Evolutionary conservation across 2,797 vertebrate species (phyloP).

Genomic region (Parotocinclus haroldoi): DNA sequence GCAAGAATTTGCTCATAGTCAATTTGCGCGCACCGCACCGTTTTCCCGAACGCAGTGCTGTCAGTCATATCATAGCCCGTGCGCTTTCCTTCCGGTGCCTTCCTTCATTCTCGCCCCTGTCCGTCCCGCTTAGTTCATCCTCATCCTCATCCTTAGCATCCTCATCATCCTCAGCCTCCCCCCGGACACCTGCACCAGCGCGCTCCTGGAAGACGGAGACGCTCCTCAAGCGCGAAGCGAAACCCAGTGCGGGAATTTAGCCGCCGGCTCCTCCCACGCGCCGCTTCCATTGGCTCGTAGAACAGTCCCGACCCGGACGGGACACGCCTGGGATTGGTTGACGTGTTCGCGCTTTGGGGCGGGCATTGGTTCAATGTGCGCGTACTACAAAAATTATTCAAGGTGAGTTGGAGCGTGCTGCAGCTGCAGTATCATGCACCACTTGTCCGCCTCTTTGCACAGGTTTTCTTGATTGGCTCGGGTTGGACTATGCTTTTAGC

Average conservation of each 20-base stretch:
- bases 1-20: conserved; percentile 76
- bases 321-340: conserved; percentile 72
- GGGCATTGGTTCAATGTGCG: conserved; percentile 75
- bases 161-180: conserved; percentile 16
- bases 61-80: conserved; percentile 68
- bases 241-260: conserved; percentile 83
- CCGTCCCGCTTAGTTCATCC: conserved; percentile 78
- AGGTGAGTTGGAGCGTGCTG: conserved; percentile 93
- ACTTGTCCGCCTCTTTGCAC: conserved; percentile 57
- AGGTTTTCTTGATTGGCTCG: conserved; percentile 6
- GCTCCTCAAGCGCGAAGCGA: conserved; percentile 76
- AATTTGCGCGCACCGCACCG: conserved; percentile 68
- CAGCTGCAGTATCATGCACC: conserved; percentile 98
- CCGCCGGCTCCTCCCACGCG: conserved; percentile 68
- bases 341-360: conserved; percentile 52
- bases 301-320: conserved; percentile 51
- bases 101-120: conserved; percentile 78
- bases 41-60: conserved; percentile 66
- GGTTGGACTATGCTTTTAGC: background rate
- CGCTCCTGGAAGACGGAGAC: conserved; percentile 74
- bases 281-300: conserved; percentile 58
- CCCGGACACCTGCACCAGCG: conserved; percentile 80
- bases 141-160: conserved; percentile 53
- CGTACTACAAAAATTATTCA: conserved; percentile 74
- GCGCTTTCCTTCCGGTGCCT: conserved; percentile 69